A percentile compares a stretch with the other conserved stretches of the same genome.
Evolutionary conservation across 2,113 vertebrate genomes (phyloP).

Genomic region (Equus przewalskii): DNA sequence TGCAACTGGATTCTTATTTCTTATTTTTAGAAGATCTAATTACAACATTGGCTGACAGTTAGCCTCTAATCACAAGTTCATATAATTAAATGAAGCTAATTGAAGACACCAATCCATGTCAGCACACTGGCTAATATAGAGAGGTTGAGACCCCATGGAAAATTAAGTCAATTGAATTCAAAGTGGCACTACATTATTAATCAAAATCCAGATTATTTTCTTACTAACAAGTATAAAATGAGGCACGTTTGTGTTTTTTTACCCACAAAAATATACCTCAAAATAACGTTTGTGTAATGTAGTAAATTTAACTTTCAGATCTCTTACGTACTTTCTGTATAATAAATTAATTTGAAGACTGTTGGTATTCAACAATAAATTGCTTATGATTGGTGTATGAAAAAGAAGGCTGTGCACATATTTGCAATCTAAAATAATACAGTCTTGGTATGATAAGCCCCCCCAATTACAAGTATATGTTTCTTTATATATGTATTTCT

Average conservation of each 20-base stretch:
- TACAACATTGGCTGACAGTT: conserved; percentile 55
- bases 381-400: neutral
- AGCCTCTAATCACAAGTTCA: conserved; percentile 64
- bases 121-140: conserved; percentile 50
- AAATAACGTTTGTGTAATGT: neutral
- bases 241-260: neutral
- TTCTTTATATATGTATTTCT: conserved; percentile 1
- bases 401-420: neutral
- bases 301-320: neutral
- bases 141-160: conserved; percentile 51
- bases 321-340: neutral
- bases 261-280: conserved; percentile 11
- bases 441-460: neutral
- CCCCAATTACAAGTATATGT: neutral
- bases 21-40: conserved; percentile 73
- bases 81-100: conserved; percentile 65
- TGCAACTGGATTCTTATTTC: conserved; percentile 41
- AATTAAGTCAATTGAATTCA: conserved; percentile 65
- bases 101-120: conserved; percentile 48
- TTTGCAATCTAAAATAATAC: neutral
- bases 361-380: neutral
- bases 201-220: conserved; percentile 31
- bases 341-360: neutral
- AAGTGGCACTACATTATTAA: conserved; percentile 37
- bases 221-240: neutral